Conservation (phyloP, 2,113 vertebrate genomes). For the Ceyx melanurus region DNA sequence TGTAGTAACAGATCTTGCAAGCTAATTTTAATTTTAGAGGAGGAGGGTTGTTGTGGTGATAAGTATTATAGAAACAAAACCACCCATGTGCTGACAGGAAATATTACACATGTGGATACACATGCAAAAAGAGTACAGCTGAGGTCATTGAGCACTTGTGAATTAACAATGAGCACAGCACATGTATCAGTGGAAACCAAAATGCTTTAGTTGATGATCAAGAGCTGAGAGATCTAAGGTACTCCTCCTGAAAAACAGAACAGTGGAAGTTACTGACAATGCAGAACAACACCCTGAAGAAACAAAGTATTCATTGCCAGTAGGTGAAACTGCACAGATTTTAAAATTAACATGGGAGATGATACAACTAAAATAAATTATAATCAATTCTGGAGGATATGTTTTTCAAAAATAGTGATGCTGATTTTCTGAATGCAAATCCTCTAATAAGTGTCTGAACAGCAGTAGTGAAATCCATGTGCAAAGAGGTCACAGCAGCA, state of each 20-base stretch:
- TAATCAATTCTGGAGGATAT: neutral
- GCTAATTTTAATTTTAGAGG: neutral
- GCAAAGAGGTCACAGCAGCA: neutral
- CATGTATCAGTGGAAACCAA: neutral
- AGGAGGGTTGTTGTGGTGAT: neutral
- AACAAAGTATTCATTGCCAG: neutral
- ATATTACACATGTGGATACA: neutral
- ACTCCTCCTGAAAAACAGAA: neutral
- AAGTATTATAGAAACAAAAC: neutral
- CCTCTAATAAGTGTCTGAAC: rapidly evolving
- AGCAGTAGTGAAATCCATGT: neutral
- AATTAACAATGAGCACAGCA: neutral
- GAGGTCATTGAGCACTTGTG: neutral
- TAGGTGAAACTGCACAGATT: neutral
- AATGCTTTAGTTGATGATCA: neutral
- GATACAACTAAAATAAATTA: neutral
- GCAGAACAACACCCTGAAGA: neutral
- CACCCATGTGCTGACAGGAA: rapidly evolving
- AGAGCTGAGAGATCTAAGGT: neutral
- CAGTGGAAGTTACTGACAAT: neutral
- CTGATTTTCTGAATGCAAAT: neutral
- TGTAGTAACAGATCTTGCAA: neutral
- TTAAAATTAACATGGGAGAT: neutral
- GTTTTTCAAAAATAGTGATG: neutral
- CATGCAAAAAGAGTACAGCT: neutral